phyloP scores from a whole-genome alignment of 1,140 invertebrate species.

The Trichoplusia ni region DNA sequence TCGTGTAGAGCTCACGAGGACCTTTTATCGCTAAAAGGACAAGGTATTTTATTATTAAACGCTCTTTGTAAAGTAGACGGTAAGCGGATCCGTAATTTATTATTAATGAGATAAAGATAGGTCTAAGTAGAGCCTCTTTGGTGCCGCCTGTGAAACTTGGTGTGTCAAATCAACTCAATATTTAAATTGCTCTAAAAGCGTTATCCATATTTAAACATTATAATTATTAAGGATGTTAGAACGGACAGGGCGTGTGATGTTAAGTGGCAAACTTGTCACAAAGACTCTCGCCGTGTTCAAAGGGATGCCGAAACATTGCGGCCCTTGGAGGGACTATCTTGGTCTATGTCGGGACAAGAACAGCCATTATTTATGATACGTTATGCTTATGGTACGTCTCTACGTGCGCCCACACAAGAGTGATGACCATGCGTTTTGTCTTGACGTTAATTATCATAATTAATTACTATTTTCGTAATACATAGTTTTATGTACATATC shows the following conservation, averaged over 20 bases:
- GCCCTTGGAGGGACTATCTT: neutral
- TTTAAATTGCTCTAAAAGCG: conserved; percentile 17
- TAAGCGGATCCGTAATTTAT: conserved; percentile 33
- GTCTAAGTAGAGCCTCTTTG: conserved; percentile 22
- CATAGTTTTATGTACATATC: no score
- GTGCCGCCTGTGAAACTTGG: neutral
- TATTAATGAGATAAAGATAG: conserved; percentile 38
- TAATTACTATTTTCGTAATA: no score
- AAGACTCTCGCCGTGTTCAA: conserved; percentile 20
- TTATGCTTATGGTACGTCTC: neutral
- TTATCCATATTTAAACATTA: conserved; percentile 13
- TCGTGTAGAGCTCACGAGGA: neutral
- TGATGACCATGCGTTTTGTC: no score
- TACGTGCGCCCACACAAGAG: neutral
- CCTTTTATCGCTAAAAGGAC: conserved; percentile 26
- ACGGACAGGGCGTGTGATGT: conserved; percentile 4
- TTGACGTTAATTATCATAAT: no score
- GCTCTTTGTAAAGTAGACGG: conserved; percentile 28
- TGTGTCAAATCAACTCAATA: conserved; percentile 23
- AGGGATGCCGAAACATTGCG: conserved; percentile 12
- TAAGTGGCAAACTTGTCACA: conserved; percentile 21
- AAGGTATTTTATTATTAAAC: conserved; percentile 33
- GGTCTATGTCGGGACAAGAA: neutral
- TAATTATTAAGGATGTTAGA: conserved; percentile 6
- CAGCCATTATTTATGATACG: conserved; percentile 6